A percentile compares a stretch with the other conserved stretches of the same genome.
Evolutionary conservation across 1,140 invertebrate genomes (phyloP).

Genomic region (Chelonus insularis): DNA sequence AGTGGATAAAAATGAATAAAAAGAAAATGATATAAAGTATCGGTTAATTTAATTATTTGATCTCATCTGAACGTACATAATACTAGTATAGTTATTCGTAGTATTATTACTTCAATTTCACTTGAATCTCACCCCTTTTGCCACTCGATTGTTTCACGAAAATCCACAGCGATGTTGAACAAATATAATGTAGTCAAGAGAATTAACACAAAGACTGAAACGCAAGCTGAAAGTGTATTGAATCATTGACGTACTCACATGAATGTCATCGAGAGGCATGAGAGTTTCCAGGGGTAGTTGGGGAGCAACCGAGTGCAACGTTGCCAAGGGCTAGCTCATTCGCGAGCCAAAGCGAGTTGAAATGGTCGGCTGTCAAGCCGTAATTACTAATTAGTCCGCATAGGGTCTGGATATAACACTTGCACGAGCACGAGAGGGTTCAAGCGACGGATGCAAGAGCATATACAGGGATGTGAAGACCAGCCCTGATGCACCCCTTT

Average conservation of each 20-base stretch:
- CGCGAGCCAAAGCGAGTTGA: conserved; percentile 23
- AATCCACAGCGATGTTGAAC: no score
- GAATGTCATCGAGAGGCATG: background rate
- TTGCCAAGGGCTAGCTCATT: conserved; percentile 8
- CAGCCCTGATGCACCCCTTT: conserved; percentile 49
- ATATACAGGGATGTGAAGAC: conserved; percentile 31
- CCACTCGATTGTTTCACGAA: no score
- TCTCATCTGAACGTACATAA: background rate
- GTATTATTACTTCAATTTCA: background rate
- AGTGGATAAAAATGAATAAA: no score
- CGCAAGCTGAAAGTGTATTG: background rate
- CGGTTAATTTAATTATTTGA: no score
- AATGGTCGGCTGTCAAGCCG: conserved; percentile 50
- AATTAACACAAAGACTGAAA: background rate
- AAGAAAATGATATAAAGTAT: no score
- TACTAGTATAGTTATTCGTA: background rate
- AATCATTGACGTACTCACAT: background rate
- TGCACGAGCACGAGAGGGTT: background rate
- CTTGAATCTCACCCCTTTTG: no score
- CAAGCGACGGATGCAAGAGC: conserved; percentile 19
- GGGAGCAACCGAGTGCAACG: conserved; percentile 15
- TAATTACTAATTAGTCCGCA: conserved; percentile 59
- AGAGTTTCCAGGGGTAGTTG: background rate
- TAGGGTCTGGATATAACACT: conserved; percentile 30
- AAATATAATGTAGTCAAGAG: no score